Evolutionary conservation across 1,140 invertebrate species (phyloP).

Genomic region (Tribolium madens): DNA sequence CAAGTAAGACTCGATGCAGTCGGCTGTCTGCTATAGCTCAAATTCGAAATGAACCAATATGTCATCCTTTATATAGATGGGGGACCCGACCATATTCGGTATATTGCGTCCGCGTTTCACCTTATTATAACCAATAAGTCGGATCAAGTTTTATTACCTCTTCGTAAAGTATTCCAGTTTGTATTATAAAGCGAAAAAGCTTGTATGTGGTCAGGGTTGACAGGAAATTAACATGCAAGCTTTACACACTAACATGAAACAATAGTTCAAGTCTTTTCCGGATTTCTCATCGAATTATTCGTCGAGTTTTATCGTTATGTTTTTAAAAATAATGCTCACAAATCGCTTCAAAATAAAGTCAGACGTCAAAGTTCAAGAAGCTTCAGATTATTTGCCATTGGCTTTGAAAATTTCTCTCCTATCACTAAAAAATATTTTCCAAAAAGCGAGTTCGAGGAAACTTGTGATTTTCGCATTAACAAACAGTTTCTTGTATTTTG

Average conservation of each 20-base stretch:
- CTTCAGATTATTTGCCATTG: constrained; percentile 21
- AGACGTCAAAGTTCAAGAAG: constrained; percentile 42
- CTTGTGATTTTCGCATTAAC: too few species aligned
- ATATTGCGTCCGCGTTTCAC: constrained; percentile 44
- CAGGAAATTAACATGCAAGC: constrained; percentile 7
- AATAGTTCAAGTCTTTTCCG: background rate
- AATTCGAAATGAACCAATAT: constrained; percentile 44
- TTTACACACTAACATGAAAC: background rate
- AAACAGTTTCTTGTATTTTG: too few species aligned
- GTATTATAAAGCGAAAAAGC: constrained; percentile 13
- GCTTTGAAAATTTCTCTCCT: background rate
- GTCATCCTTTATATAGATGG: constrained; percentile 42
- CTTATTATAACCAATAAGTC: constrained; percentile 43
- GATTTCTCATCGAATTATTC: constrained; percentile 11
- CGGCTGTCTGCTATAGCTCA: constrained; percentile 34
- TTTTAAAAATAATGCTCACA: constrained; percentile 26
- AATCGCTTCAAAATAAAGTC: constrained; percentile 42
- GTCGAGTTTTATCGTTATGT: constrained; percentile 36
- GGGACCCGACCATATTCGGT: constrained; percentile 40
- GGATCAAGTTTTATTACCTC: constrained; percentile 27
- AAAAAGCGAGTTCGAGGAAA: background rate
- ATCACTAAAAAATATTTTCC: background rate
- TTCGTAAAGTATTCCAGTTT: background rate
- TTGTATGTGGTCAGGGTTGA: constrained; percentile 11
- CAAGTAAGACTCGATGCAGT: constrained; percentile 36